Evolutionary conservation across 2,888 invertebrate species (phyloP), one percentile per base, ranked within the genome.

Genomic region (Hyalella azteca): DNA sequence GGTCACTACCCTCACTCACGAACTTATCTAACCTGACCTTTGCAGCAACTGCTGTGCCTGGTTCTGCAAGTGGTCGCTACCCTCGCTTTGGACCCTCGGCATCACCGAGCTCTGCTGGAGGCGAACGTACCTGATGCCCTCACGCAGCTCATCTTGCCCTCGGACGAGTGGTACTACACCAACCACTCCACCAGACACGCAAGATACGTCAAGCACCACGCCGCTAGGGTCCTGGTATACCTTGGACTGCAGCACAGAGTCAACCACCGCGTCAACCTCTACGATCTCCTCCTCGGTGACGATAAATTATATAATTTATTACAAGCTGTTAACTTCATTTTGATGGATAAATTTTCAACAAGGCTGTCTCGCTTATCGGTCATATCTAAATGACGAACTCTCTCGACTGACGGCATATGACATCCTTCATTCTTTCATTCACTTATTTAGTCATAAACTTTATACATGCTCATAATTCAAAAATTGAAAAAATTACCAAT

Each of bases 121-220:
- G 89, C 90, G 19, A 91, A 91, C 84, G 89, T 91, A 76, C 90
- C 91, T 15, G 91, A 91, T 86, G 90, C 90, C 85, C 87, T 92
- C 66, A 90, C 91, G 86, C 91, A 91, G 87, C 88, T 92, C 82
- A 88, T 92, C 78, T 88, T 92, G 83, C 92, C 92, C 26, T 91
- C 91, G 0, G 91, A 92, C 86, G 92, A 92, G 86, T 91, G 91
- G 91, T 92, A 91, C 87, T 92, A 92, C 88, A 92, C 91, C 75
- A 91, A 91, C 86, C 91, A 91, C 87, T 91, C 90, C 85, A 92
- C 91, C 73, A 90, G 90, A 86, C 91, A 91, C 86, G 91, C 91
- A 77, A 89, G 90, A 79, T 91, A 90, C 86, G 91, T 92, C 79
- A 92, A 92, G 86, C 91, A 91, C 87, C 91, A 92, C 86, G 91